Conservation (phyloP, 92 coral and sea anemone species). For the Epizoanthus scotinus region DNA sequence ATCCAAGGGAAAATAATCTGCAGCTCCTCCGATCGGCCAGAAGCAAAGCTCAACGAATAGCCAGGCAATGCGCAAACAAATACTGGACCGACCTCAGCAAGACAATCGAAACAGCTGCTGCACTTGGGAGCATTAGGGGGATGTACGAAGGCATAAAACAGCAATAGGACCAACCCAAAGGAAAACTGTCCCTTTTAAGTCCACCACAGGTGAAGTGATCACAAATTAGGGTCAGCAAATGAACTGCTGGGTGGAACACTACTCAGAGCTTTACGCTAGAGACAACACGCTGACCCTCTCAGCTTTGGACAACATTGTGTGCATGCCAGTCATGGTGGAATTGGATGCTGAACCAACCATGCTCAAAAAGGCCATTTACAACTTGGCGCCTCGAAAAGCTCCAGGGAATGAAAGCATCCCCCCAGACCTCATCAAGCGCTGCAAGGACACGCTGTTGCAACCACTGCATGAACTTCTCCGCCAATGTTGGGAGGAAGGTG, state of each 20-base stretch:
- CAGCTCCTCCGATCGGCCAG: conserved; percentile 54
- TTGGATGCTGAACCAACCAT: conserved; percentile 33
- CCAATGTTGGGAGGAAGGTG: too few relatives aligned
- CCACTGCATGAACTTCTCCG: too few relatives aligned
- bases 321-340: conserved; percentile 23
- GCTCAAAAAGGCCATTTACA: conserved; percentile 42
- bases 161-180: conserved; percentile 43
- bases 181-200: conserved; percentile 40
- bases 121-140: too few relatives aligned
- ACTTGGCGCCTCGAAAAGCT: conserved; percentile 4
- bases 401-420: conserved; percentile 26
- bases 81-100: conserved; percentile 39
- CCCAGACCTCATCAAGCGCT: too few relatives aligned
- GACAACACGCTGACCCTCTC: conserved; percentile 24
- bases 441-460: too few relatives aligned
- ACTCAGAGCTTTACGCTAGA: conserved; percentile 16
- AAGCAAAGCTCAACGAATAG: conserved; percentile 38
- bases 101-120: conserved; percentile 9
- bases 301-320: conserved; percentile 30
- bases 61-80: conserved; percentile 27
- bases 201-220: conserved; percentile 37
- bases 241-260: conserved; percentile 38
- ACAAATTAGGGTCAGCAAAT: conserved; percentile 27
- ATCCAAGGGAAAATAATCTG: conserved; percentile 35
- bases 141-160: conserved; percentile 57